A percentile compares a stretch with the other conserved stretches of the same genome.
Evolutionary conservation across 2,113 vertebrate species (phyloP).

Genomic region (Jacana jacana): DNA sequence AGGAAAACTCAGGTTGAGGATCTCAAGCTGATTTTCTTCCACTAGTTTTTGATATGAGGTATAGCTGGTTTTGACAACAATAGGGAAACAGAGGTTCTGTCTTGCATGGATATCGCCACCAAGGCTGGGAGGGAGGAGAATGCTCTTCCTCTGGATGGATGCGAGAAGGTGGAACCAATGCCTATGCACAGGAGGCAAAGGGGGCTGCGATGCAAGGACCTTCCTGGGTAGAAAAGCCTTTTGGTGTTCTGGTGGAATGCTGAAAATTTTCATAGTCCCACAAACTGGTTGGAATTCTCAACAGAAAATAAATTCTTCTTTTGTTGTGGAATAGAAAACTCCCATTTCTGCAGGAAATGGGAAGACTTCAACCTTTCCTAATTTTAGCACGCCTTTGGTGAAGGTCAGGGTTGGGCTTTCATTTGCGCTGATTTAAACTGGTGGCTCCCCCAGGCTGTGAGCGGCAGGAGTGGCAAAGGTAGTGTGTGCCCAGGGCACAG

Average conservation of each 20-base stretch:
- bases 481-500: neutral
- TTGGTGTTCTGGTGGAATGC: neutral
- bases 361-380: neutral
- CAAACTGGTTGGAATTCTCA: neutral
- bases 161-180: neutral
- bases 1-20: neutral
- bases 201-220: neutral
- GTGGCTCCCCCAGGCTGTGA: rapidly evolving
- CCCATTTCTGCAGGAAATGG: neutral
- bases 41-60: neutral
- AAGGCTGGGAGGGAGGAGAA: neutral
- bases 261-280: neutral
- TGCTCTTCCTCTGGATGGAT: neutral
- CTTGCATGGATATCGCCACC: neutral
- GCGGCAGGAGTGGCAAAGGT: neutral
- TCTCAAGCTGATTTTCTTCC: neutral
- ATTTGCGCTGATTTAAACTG: neutral
- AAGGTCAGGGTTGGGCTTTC: neutral
- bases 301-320: neutral
- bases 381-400: neutral
- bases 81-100: neutral
- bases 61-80: neutral
- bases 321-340: neutral
- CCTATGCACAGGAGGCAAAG: neutral
- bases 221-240: neutral